These are phyloP conservation scores for Rhipidura dahli DNA, from an alignment of 2,113 vertebrate species.

Conservation along the genomic window DNA sequence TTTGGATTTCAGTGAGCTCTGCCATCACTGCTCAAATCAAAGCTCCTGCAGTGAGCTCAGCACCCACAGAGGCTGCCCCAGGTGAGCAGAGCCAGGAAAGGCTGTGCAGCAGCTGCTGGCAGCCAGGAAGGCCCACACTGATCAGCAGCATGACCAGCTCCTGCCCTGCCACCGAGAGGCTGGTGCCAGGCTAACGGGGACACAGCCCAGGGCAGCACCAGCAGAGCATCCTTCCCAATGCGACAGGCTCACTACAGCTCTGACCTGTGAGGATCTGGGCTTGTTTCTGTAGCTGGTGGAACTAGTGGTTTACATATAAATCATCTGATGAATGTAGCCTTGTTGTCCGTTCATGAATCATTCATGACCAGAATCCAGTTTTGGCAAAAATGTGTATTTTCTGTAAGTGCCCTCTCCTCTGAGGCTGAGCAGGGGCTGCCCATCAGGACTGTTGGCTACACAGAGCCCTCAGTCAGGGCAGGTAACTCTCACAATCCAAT, in stretches of 20 bases:
- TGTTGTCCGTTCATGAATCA: slow-evolving; percentile 43
- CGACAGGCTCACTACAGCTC: neutral
- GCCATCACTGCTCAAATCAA: neutral
- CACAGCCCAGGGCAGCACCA: neutral
- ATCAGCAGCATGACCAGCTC: neutral
- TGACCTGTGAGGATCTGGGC: neutral
- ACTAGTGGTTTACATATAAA: slow-evolving; percentile 39
- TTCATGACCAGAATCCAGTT: slow-evolving; percentile 4
- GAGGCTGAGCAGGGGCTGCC: neutral
- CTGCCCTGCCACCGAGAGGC: fast-evolving
- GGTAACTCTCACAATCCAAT: neutral
- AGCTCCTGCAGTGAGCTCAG: neutral
- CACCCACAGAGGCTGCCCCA: neutral
- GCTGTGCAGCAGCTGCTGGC: neutral
- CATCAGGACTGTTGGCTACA: neutral
- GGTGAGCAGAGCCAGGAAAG: neutral
- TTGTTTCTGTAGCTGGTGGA: neutral
- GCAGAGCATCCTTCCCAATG: neutral
- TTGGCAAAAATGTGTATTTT: neutral
- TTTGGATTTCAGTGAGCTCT: neutral
- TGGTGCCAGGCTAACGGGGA: neutral
- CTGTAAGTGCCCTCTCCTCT: neutral
- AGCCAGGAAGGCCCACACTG: neutral
- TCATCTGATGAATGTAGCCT: slow-evolving; percentile 53
- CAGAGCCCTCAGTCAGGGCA: neutral